phyloP scores from a whole-genome alignment of 35 echinoderm and acorn worm species.

The Patiria miniata region DNA sequence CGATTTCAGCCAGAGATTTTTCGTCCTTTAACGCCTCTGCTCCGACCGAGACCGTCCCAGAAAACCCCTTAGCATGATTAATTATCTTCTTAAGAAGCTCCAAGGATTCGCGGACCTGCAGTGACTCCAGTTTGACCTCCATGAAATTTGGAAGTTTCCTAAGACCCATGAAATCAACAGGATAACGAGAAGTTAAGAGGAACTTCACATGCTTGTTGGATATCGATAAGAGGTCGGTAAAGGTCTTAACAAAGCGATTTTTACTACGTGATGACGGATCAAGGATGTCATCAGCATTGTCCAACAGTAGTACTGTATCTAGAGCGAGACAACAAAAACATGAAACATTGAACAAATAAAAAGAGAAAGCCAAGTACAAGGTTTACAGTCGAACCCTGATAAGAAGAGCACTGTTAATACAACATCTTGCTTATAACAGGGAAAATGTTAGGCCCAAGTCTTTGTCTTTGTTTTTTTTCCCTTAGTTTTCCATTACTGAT shows the following conservation, averaged over 20 bases:
- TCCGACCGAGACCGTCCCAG: not conserved
- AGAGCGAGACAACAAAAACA: not conserved
- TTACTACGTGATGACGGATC: slow-evolving; percentile 27
- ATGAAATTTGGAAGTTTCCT: slow-evolving; percentile 30
- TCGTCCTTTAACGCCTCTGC: slow-evolving; percentile 29
- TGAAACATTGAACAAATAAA: too few relatives aligned
- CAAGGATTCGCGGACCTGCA: slow-evolving; percentile 51
- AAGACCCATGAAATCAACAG: slow-evolving; percentile 1
- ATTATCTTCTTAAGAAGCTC: slow-evolving; percentile 27
- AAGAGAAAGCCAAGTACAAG: too few relatives aligned
- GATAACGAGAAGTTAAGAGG: slow-evolving; percentile 53
- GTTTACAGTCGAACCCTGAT: too few relatives aligned
- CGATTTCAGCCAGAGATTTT: slow-evolving; percentile 17
- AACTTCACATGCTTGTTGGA: slow-evolving; percentile 36
- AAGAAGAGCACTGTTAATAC: too few relatives aligned
- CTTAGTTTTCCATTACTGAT: too few relatives aligned
- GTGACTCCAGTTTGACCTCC: slow-evolving; percentile 48
- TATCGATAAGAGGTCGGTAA: not conserved
- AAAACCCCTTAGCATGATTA: not conserved
- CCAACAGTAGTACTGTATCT: slow-evolving; percentile 50
- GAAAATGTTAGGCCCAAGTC: too few relatives aligned
- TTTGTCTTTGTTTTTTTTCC: too few relatives aligned
- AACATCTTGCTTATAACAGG: too few relatives aligned
- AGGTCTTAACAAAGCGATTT: slow-evolving; percentile 56
- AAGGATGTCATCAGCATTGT: slow-evolving; percentile 64